Evolutionary conservation across 2,888 invertebrate genomes (phyloP), one percentile per base, ranked within the genome.

Genomic region (Cerastis rubricosa): DNA sequence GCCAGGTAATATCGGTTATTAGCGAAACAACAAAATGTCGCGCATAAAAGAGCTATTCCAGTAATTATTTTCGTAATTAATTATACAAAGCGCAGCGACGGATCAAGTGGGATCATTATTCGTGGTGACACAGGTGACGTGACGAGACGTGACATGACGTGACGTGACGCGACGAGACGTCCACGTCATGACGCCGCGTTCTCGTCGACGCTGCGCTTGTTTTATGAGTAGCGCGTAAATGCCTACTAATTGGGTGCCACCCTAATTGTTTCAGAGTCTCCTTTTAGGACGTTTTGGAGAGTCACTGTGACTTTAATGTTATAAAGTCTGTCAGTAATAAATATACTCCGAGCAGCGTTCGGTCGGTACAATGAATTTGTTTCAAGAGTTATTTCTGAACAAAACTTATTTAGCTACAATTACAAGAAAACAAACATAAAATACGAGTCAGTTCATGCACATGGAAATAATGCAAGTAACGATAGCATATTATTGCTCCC

Each of bases 11-110:
- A 81, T 79, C 69, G 71, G 77, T 72, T 88, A 80, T 83, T 87
- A 78, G 77, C 54, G 54, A 76, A 88, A 84, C 78, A 80, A 85
- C 88, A 87, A 88, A 87, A 83, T 83, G 76, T 64, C 64, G 74
- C 71, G 40, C 71, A 63, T 65, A 71, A 47, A 59, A 45, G 61
- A 40, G 70, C 76, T 81, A 83, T 81, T 86, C 79, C 65, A 68
- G 64, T 89, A 83, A 88, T 86, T 88, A 88, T 84, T 84, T 86
- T 86, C 43, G 72, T 74, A 81, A 83, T 87, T 86, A 87, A 86
- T 87, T 79, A 83, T 47, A 78, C 61, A 77, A 78, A 84, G 70
- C 66, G 69, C 70, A 71, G 78, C 66, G 49, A 51, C 54, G 64
- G 70, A 74, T 71, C 67, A 79, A 64, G 68, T 63, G 73, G 71